Evolutionary conservation across 2,797 vertebrate species (phyloP), one percentile per base, ranked within the genome.

Genomic region (Danio albolineatus): DNA sequence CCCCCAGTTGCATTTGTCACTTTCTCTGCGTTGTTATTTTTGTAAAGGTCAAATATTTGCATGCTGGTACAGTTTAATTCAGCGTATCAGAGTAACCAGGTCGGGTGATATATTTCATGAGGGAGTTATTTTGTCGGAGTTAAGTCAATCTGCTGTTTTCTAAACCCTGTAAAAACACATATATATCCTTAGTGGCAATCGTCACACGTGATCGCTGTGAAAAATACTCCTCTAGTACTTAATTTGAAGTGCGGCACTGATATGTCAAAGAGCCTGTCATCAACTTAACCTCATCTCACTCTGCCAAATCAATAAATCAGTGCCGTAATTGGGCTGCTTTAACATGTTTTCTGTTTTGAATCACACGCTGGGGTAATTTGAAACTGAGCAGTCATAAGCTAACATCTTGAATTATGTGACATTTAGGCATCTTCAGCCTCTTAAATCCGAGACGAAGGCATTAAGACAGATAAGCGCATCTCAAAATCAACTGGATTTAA

Each of bases 261-360:
- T 81, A 87, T 85, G 81, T 84, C 80, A 83, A 70, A 77, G 76
- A 83, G 90, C 89, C 90, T 91, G 92, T 91, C 92, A 92, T 92
- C 92, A 92, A 92, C 91, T 93, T 93, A 92, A 90, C 91, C 90
- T 89, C 91, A 92, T 94, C 93, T 92, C 90, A 92, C 92, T 92
- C 91, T 91, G 83, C 87, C 91, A 94, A 94, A 93, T 94, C 92
- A 94, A 94, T 94, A 92, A 90, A 90, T 94, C 93, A 94, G 90
- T 90, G 92, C 90, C 90, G 90, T 94, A 94, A 94, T 93, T 94
- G 92, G 92, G 85, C 86, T 75, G 86, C 79, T 80, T 83, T 89
- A 81, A 89, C 91, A 92, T 92, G 90, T 92, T 91, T 91, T 89
- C 90, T 86, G 90, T 84, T 89, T 89, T 85, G 86, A 88, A 91